Evolutionary conservation across 2,888 invertebrate species (phyloP).

Genomic region (Rhyacophila evoluta): DNA sequence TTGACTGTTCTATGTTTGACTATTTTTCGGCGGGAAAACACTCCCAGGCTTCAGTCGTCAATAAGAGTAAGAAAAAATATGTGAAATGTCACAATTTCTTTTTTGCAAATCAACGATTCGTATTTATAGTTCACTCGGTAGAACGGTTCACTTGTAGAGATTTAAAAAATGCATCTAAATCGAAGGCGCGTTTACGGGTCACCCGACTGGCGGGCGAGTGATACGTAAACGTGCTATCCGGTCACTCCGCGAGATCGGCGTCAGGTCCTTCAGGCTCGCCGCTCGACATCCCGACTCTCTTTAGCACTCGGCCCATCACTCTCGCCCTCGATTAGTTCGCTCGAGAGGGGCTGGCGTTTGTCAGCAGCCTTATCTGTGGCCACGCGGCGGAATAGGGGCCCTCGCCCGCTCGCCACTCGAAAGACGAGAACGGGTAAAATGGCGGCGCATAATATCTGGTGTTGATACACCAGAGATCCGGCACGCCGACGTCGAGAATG

Average conservation of each 20-base stretch:
- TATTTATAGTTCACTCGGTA: not conserved
- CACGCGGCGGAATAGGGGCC: constrained; percentile 31
- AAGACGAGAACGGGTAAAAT: constrained; percentile 32
- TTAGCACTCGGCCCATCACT: constrained; percentile 7
- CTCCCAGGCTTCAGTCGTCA: not conserved
- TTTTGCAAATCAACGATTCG: not conserved
- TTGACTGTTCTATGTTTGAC: not conserved
- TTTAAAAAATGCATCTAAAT: not conserved
- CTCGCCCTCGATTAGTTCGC: not conserved
- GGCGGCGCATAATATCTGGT: constrained; percentile 53
- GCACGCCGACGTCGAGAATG: constrained; percentile 60
- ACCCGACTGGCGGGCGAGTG: constrained; percentile 22
- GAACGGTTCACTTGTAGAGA: not conserved
- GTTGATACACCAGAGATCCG: constrained; percentile 65
- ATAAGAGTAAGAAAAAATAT: not conserved
- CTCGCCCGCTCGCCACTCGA: constrained; percentile 29
- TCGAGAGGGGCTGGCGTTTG: not conserved
- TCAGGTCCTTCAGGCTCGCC: constrained; percentile 7
- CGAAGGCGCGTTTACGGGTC: constrained; percentile 12
- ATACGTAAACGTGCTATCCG: constrained; percentile 23
- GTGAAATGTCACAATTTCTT: not conserved
- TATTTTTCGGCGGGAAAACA: not conserved
- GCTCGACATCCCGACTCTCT: constrained; percentile 15
- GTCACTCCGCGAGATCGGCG: constrained; percentile 8
- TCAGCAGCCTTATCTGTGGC: constrained; percentile 41